phyloP scores from a whole-genome alignment of 2,797 vertebrate genomes.

The Uromys caudimaculatus region DNA sequence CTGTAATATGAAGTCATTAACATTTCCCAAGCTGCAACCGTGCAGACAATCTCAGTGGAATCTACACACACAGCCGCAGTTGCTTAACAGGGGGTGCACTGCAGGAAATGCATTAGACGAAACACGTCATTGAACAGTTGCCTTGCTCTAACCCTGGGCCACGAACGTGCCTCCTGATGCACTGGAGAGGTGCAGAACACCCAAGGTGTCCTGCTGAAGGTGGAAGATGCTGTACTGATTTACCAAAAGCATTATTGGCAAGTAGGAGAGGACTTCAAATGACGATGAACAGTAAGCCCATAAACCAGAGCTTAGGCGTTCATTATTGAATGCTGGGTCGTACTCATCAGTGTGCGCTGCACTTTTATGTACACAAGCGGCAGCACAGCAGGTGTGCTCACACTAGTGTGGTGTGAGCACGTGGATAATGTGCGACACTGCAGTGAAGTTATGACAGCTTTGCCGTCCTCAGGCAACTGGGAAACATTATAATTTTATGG shows the following conservation, averaged over 20 bases:
- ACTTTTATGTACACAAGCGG: neutral
- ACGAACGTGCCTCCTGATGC: neutral
- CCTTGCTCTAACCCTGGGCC: neutral
- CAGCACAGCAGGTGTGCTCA: neutral
- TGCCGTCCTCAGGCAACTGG: neutral
- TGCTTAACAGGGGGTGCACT: neutral
- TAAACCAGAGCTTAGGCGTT: neutral
- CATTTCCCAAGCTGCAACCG: slow-evolving; percentile 41
- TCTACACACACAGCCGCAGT: neutral
- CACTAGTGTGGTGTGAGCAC: too few relatives aligned
- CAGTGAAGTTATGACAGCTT: neutral
- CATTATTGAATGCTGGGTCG: too few relatives aligned
- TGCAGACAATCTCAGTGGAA: neutral
- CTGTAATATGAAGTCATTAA: slow-evolving; percentile 52
- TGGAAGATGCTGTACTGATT: neutral
- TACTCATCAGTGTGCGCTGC: neutral
- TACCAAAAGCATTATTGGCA: neutral
- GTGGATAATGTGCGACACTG: neutral
- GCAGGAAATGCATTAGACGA: neutral
- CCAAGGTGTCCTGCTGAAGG: neutral
- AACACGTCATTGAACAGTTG: neutral
- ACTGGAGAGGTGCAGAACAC: neutral
- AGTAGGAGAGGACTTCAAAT: neutral
- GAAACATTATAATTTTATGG: neutral
- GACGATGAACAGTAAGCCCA: neutral